Conservation (phyloP, 2,888 invertebrate species). For the Trissolcus brochymenae region DNA sequence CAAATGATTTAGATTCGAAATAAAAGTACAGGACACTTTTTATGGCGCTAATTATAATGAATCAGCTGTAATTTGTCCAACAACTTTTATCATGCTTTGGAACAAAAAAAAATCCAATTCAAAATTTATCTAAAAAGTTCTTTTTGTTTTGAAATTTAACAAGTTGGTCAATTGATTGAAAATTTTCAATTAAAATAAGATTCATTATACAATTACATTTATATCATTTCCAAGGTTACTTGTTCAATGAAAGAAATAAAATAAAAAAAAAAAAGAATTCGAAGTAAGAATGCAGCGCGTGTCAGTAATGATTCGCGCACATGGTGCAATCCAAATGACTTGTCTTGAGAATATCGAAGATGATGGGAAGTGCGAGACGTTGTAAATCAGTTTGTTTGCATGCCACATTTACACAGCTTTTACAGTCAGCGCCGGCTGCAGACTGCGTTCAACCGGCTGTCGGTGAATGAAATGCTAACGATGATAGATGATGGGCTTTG, state of each 20-base stretch:
- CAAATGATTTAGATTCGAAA: no score
- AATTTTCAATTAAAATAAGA: no score
- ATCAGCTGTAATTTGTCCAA: no score
- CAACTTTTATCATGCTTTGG: no score
- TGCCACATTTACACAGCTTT: conserved; percentile 67
- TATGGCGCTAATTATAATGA: no score
- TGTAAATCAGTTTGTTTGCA: conserved; percentile 65
- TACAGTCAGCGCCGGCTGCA: conserved; percentile 59
- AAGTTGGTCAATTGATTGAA: no score
- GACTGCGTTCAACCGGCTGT: conserved; percentile 62
- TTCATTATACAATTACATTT: no score
- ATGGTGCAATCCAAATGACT: conserved; percentile 48
- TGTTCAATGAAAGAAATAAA: conserved; percentile 6
- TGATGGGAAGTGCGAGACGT: conserved; percentile 37
- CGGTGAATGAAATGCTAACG: conserved; percentile 69
- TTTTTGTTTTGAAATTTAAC: no score
- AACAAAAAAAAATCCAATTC: no score
- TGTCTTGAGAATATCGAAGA: conserved; percentile 49
- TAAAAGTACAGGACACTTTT: no score
- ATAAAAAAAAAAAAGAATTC: conserved; percentile 29
- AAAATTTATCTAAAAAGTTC: no score
- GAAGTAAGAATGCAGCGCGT: conserved; percentile 33
- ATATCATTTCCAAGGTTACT: no score
- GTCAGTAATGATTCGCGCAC: conserved; percentile 37
- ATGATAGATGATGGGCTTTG: conserved; percentile 66